Percentiles rank a stretch among this genome's conserved stretches.
phyloP scores from a whole-genome alignment of 2,797 vertebrate genomes.

The Erpetoichthys calabaricus region DNA sequence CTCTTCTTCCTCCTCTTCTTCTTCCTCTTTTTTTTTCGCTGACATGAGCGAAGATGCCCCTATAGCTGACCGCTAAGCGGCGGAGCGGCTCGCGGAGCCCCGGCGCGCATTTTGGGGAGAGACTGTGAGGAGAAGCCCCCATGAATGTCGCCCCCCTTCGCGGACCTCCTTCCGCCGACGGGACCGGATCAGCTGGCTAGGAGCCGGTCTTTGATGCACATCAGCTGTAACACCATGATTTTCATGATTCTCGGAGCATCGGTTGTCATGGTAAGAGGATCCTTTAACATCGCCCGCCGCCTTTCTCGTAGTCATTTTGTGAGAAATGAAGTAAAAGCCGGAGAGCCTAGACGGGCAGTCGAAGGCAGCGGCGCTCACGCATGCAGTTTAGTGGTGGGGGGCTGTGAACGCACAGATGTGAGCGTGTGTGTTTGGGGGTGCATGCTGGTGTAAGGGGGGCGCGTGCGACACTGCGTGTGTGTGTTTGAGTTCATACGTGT shows the following conservation, averaged over 20 bases:
- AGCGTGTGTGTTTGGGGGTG: conserved; percentile 5
- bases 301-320: conserved; percentile 1
- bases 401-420: conserved; percentile 13
- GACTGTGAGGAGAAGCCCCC: conserved; percentile 49
- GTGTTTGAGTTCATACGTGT: conserved; percentile 10
- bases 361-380: neutral
- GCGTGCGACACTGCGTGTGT: neutral
- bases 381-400: conserved; percentile 15
- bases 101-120: conserved; percentile 41
- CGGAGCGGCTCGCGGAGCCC: conserved; percentile 26
- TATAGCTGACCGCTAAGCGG: too few relatives aligned
- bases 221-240: conserved; percentile 98
- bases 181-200: conserved; percentile 42
- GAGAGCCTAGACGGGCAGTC: too few relatives aligned
- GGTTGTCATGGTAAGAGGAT: conserved; percentile 87
- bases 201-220: conserved; percentile 77
- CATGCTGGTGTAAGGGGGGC: too few relatives aligned
- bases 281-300: conserved; percentile 18
- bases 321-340: too few relatives aligned
- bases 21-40: conserved; percentile 13
- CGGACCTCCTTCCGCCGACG: conserved; percentile 44
- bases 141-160: conserved; percentile 50
- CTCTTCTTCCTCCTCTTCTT: conserved; percentile 19
- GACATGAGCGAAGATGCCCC: too few relatives aligned
- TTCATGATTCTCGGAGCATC: conserved; percentile 98